Base-by-base conservation (phyloP, 1,140 invertebrate species). In the Eurosta solidaginis region DNA sequence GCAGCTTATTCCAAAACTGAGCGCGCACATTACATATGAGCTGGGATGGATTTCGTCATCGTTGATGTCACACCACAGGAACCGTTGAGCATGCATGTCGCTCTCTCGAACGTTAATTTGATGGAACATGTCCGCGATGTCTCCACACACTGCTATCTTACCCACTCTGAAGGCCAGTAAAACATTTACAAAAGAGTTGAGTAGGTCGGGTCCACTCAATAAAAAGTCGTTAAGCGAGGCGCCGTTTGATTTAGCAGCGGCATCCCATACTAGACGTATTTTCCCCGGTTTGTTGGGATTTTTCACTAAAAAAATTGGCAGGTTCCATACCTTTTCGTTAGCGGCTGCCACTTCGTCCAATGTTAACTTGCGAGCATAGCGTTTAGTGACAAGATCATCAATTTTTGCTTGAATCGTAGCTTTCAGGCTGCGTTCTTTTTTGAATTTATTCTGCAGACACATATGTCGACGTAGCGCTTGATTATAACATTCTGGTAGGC, bases 21-120 rank as follows among this genome's bases (percentile, higher is more conserved):
- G 50, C 14, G 50, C 49, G 40, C 20, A 10, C 50, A 77, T 59
- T 2, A 77, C 76, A 20, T 59, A 77, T 22, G 42, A 20, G 25
- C 33, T 77, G n/a, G 50, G 29, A 20, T 77, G 22, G 20, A 49
- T 17, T 9, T n/a, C n/a, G n/a, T n/a, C 25, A 33, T 54, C 49
- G 9, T 40, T 33, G 12, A 25, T 29, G 29, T 59, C 76, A 33
- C 14, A 59, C 50, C 76, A 77, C 76, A 77, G 54, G 54, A 77
- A 77, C n/a, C 76, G n/a, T 45, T 77, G 75, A 17, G 50, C 75
- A 20, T 54, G 47, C 49, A 52, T 52, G n/a, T 76, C 49, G 4
- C 7, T 29, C 5, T 54, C 36, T 25, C 36, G 47, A 5, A 76
- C 75, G 12, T 40, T 76, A 1, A 76, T 54, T 44, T 44, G 47